Conservation (phyloP, 2,888 invertebrate species). For the Pilophorus perplexus region DNA sequence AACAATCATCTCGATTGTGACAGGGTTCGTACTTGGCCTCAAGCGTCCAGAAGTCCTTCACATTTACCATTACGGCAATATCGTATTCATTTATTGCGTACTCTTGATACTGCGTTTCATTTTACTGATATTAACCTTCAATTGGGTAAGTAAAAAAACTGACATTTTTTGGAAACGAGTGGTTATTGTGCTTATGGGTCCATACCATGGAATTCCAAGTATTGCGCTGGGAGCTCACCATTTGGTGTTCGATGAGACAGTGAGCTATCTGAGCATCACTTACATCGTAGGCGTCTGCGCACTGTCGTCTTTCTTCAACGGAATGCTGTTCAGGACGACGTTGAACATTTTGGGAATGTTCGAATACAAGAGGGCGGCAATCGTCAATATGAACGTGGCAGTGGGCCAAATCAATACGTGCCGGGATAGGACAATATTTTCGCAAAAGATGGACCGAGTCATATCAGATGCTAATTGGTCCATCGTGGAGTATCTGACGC, state of each 20-base stretch:
- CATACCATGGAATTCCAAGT: neutral
- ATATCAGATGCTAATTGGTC: constrained; percentile 30
- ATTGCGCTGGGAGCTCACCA: neutral
- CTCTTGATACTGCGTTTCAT: neutral
- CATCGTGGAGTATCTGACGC: constrained; percentile 19
- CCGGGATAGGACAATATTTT: constrained; percentile 15
- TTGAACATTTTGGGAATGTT: constrained; percentile 29
- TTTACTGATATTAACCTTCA: neutral
- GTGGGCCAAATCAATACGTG: constrained; percentile 27
- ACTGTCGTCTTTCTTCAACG: constrained; percentile 23
- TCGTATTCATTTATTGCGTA: constrained; percentile 14
- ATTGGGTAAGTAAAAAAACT: neutral
- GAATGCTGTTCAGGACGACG: neutral
- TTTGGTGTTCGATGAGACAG: neutral
- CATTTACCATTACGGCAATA: constrained; percentile 22
- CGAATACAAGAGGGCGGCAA: constrained; percentile 20
- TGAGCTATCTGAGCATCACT: neutral
- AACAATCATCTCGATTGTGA: neutral
- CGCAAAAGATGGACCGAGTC: constrained; percentile 18
- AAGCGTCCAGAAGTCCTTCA: constrained; percentile 3
- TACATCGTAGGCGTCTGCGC: constrained; percentile 9
- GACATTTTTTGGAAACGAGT: constrained; percentile 25
- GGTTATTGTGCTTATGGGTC: constrained; percentile 3
- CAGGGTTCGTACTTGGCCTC: constrained; percentile 7
- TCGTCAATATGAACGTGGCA: constrained; percentile 30